A percentile compares a stretch with the other conserved stretches of the same genome.
phyloP scores from a whole-genome alignment of 64 coral and sea anemone genomes.

The Pocillopora verrucosa region DNA sequence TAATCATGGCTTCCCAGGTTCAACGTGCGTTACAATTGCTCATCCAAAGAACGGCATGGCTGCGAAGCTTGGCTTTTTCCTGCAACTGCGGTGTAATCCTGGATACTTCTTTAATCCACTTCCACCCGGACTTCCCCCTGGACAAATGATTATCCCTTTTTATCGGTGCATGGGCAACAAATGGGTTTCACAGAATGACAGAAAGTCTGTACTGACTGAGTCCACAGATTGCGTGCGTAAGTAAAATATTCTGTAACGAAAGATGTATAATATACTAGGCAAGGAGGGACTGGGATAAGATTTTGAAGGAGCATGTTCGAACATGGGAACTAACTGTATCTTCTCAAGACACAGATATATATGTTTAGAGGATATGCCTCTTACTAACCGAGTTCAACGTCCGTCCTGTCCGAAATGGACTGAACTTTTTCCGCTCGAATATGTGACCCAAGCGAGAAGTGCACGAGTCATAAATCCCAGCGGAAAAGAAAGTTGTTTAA shows the following conservation, averaged over 20 bases:
- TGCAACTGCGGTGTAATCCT: slow-evolving; percentile 35
- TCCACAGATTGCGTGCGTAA: slow-evolving; percentile 79
- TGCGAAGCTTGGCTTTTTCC: not conserved
- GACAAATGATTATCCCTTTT: not conserved
- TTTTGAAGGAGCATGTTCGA: not conserved
- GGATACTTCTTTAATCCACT: slow-evolving; percentile 68
- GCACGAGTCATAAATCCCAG: too few species aligned
- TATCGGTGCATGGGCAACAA: slow-evolving; percentile 43
- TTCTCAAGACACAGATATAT: too few species aligned
- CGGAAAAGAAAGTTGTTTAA: too few species aligned
- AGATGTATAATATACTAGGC: not conserved
- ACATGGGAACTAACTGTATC: too few species aligned
- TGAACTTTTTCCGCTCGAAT: too few species aligned
- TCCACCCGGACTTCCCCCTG: slow-evolving; percentile 6
- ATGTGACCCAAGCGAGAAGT: too few species aligned
- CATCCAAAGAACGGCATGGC: slow-evolving; percentile 63
- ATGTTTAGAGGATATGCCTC: too few species aligned
- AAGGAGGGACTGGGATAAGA: not conserved
- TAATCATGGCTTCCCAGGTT: slow-evolving; percentile 25
- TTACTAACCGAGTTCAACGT: too few species aligned
- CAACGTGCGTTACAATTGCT: not conserved
- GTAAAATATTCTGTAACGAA: not conserved
- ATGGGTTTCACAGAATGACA: slow-evolving; percentile 19
- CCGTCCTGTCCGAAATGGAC: too few species aligned
- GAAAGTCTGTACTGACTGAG: slow-evolving; percentile 22